Evolutionary conservation across 2,797 vertebrate genomes (phyloP).

Genomic region (Spatula versicolor): DNA sequence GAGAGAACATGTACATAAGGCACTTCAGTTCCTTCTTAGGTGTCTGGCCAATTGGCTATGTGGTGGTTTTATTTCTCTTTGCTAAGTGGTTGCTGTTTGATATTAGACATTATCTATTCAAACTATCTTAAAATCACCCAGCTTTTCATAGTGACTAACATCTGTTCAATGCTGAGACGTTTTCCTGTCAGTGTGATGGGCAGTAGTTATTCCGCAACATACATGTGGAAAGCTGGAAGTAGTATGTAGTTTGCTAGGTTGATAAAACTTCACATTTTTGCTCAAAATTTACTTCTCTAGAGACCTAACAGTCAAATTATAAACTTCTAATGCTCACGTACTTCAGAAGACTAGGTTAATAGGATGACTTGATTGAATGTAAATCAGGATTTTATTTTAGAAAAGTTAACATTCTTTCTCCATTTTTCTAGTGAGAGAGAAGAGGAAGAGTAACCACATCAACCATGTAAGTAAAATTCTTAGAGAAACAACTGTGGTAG

Average conservation of each 20-base stretch:
- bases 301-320: background rate
- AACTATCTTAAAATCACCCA: background rate
- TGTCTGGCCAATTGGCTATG: background rate
- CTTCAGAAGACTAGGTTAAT: background rate
- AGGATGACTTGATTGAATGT: background rate
- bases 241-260: background rate
- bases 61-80: background rate
- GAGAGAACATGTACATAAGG: accelerated
- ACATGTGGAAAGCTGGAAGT: background rate
- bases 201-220: background rate
- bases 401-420: conserved; percentile 52
- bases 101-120: background rate
- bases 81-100: background rate
- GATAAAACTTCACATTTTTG: background rate
- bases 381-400: background rate
- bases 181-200: background rate
- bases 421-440: conserved; percentile 90
- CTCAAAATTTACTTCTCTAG: background rate
- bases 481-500: background rate
- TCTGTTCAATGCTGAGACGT: background rate
- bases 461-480: conserved; percentile 89
- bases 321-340: background rate
- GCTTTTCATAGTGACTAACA: background rate
- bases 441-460: conserved; percentile 98
- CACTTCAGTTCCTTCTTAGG: background rate